A percentile compares a stretch with the other conserved stretches of the same genome.
These are phyloP conservation scores for Protosalanx chinensis DNA, from an alignment of 2,797 vertebrate genomes.

Conservation along the genomic window DNA sequence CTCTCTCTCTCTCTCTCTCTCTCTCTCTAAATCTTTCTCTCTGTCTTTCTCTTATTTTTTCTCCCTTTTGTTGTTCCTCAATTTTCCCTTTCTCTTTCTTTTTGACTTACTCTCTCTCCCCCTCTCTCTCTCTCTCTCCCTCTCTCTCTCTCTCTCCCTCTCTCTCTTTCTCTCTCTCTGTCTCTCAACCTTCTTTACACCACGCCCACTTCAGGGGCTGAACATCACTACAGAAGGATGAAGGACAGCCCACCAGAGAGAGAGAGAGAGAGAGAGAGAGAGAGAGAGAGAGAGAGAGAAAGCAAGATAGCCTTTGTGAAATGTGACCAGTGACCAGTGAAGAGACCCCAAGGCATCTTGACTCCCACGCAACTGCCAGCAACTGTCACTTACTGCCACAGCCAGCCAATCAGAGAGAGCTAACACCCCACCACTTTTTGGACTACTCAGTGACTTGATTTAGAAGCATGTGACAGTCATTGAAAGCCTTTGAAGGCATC, in stretches of 20 bases:
- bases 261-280: conserved; percentile 1
- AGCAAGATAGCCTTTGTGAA: conserved; percentile 5
- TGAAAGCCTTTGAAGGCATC: conserved; percentile 7
- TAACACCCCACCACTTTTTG: neutral
- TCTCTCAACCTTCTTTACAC: neutral
- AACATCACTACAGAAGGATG: neutral
- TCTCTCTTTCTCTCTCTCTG: neutral
- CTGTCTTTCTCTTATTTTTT: too few relatives aligned
- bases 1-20: neutral
- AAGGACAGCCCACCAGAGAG: neutral
- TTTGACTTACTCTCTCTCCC: too few relatives aligned
- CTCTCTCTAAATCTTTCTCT: too few relatives aligned
- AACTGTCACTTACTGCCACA: neutral
- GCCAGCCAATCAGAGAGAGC: neutral
- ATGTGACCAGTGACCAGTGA: conserved; percentile 6
- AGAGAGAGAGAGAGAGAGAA: neutral
- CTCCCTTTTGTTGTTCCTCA: too few relatives aligned
- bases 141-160: too few relatives aligned
- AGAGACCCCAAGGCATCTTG: neutral
- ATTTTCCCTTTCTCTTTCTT: too few relatives aligned
- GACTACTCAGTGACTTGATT: neutral
- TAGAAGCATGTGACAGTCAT: conserved; percentile 5
- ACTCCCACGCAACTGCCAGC: conserved; percentile 11
- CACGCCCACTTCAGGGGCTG: neutral
- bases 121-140: neutral